phyloP scores from a whole-genome alignment of 2,113 vertebrate species.

The Cacatua alba region DNA sequence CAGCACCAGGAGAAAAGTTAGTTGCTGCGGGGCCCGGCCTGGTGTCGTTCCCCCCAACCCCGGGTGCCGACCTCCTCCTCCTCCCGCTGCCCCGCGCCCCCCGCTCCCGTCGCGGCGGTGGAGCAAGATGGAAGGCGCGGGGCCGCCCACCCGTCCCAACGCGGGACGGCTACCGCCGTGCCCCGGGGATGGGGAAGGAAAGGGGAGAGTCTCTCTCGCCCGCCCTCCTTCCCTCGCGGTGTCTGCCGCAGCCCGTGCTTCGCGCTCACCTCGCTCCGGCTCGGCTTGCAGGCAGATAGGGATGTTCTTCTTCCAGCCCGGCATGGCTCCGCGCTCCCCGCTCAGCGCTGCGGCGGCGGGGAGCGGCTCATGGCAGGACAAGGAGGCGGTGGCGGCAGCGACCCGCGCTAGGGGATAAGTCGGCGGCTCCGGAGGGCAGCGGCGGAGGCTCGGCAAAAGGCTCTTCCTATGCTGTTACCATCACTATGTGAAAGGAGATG shows the following conservation, averaged over 20 bases:
- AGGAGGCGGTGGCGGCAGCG: not conserved
- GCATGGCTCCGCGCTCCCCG: not conserved
- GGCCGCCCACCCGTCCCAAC: not conserved
- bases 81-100: not conserved
- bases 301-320: not conserved
- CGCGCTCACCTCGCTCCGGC: not conserved
- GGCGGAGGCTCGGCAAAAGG: no score
- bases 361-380: not conserved
- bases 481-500: no score
- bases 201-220: not conserved
- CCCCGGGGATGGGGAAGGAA: not conserved
- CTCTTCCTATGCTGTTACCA: no score
- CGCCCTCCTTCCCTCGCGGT: not conserved
- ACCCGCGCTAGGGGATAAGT: not conserved
- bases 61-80: not conserved
- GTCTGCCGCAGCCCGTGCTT: not conserved
- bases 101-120: not conserved
- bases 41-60: not conserved
- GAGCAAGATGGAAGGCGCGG: conserved; percentile 20
- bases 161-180: not conserved
- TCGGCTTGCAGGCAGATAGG: not conserved
- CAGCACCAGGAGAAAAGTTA: conserved; percentile 46
- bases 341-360: not conserved
- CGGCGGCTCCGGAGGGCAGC: not conserved
- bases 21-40: not conserved